Conservation (phyloP, 2,888 invertebrate genomes). For the Galeruca laticollis region DNA sequence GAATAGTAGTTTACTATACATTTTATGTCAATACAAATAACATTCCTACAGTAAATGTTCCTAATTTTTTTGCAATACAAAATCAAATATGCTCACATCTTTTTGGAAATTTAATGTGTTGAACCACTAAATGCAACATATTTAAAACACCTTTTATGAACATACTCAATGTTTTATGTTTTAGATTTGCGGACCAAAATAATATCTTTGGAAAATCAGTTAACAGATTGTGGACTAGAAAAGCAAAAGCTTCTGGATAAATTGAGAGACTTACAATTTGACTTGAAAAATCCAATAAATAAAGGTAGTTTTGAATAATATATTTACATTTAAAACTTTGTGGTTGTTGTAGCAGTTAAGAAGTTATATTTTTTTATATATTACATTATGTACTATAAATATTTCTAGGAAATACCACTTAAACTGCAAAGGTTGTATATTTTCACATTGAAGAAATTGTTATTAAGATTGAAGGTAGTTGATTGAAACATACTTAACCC, state of each 20-base stretch:
- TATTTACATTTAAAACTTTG: conserved; percentile 18
- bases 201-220: conserved; percentile 69
- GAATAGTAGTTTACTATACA: background rate
- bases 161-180: conserved; percentile 37
- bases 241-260: conserved; percentile 47
- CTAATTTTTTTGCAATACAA: background rate
- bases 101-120: too few relatives aligned
- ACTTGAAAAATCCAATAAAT: conserved; percentile 68
- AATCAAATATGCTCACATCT: too few relatives aligned
- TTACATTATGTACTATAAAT: background rate
- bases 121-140: too few relatives aligned
- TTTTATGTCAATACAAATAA: too few relatives aligned
- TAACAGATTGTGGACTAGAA: conserved; percentile 71
- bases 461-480: too few relatives aligned
- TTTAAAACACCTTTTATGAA: background rate
- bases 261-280: conserved; percentile 67
- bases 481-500: background rate
- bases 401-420: background rate
- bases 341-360: too few relatives aligned
- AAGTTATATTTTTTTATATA: background rate
- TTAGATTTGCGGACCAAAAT: conserved; percentile 69
- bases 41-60: background rate
- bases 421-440: background rate
- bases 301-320: conserved; percentile 68
- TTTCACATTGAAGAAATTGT: background rate